These are phyloP conservation scores for Asbolus verrucosus DNA, from an alignment of 1,140 invertebrate genomes.

Conservation along the genomic window DNA sequence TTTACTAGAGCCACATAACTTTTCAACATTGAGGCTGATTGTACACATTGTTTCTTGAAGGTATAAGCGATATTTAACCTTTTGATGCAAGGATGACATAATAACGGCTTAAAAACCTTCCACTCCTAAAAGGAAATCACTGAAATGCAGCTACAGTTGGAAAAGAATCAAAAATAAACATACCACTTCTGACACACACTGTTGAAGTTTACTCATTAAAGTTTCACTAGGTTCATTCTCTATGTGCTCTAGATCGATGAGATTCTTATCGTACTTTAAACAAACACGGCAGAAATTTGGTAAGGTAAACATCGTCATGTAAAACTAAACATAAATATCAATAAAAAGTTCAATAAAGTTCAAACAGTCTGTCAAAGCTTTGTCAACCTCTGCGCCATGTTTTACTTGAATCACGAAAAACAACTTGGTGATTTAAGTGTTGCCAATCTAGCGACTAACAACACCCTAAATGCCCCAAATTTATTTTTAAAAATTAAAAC, in stretches of 20 bases:
- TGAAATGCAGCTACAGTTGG: slow-evolving; percentile 30
- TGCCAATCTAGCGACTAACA: neutral
- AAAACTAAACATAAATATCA: slow-evolving; percentile 54
- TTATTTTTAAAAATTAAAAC: neutral
- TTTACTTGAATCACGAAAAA: too few relatives aligned
- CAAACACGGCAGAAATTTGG: slow-evolving; percentile 62
- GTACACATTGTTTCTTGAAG: slow-evolving; percentile 61
- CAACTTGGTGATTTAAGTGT: slow-evolving; percentile 1
- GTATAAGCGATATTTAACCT: slow-evolving; percentile 59
- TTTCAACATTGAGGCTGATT: slow-evolving; percentile 58
- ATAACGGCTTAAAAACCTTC: slow-evolving; percentile 60
- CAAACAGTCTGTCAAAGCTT: slow-evolving; percentile 57
- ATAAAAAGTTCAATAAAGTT: slow-evolving; percentile 41
- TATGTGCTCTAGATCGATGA: slow-evolving; percentile 60
- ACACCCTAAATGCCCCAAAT: neutral
- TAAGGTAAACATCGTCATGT: slow-evolving; percentile 59
- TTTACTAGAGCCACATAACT: slow-evolving; percentile 55
- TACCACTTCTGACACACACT: slow-evolving; percentile 63
- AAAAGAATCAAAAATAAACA: slow-evolving; percentile 52
- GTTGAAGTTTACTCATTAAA: slow-evolving; percentile 59
- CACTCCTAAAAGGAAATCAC: slow-evolving; percentile 55
- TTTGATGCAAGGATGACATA: slow-evolving; percentile 61
- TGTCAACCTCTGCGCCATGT: slow-evolving; percentile 60
- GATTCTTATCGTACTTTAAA: slow-evolving; percentile 60
- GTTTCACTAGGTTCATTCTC: slow-evolving; percentile 59